Evolutionary conservation across 2,113 vertebrate genomes (phyloP).

Genomic region (Paratilapia polleni): DNA sequence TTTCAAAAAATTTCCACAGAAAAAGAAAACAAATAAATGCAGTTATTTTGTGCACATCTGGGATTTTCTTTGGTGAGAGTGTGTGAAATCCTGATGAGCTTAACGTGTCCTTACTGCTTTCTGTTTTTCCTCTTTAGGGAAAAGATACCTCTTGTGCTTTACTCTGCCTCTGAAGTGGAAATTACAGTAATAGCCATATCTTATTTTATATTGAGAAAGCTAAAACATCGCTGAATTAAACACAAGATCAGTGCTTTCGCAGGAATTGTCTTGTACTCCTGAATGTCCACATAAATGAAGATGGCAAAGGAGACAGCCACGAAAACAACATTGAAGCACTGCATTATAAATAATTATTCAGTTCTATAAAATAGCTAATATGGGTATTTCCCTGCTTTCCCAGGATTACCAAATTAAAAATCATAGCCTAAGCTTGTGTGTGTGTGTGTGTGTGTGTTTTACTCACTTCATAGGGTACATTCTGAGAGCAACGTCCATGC

Average conservation of each 20-base stretch:
- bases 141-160: neutral
- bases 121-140: neutral
- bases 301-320: neutral
- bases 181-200: neutral
- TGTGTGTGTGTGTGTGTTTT: slow-evolving; percentile 54
- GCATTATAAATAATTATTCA: neutral
- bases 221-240: neutral
- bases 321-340: neutral
- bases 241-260: neutral
- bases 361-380: neutral
- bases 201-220: neutral
- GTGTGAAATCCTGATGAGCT: slow-evolving; percentile 19
- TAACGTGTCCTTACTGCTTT: neutral
- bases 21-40: too few relatives aligned
- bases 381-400: neutral
- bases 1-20: too few relatives aligned
- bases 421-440: neutral
- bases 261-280: neutral
- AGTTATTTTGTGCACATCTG: too few relatives aligned
- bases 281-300: neutral
- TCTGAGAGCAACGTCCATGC: slow-evolving; percentile 84
- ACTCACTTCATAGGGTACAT: slow-evolving; percentile 87
- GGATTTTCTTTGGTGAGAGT: neutral
- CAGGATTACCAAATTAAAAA: neutral
- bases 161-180: slow-evolving; percentile 26